Conservation (phyloP, 2,797 vertebrate genomes). For the Danio aesculapii region DNA sequence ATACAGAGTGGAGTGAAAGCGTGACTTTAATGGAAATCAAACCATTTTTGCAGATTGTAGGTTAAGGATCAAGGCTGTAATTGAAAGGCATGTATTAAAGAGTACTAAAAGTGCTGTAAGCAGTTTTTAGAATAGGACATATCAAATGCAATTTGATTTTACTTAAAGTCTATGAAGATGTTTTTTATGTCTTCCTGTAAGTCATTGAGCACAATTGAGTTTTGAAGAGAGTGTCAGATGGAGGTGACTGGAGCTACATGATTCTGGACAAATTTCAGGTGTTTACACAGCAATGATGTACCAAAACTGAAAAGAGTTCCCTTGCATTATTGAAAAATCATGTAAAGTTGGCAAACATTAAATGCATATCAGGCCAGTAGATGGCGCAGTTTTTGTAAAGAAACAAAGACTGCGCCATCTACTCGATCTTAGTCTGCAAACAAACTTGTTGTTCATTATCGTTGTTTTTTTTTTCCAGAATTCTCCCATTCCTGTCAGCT, state of each 20-base stretch:
- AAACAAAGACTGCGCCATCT: too few relatives aligned
- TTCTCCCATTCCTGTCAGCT: too few relatives aligned
- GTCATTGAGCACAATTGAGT: not conserved
- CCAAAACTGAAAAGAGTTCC: too few relatives aligned
- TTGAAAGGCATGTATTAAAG: constrained; percentile 32
- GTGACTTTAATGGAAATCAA: constrained; percentile 22
- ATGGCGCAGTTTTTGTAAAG: too few relatives aligned
- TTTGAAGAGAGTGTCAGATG: not conserved
- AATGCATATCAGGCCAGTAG: too few relatives aligned
- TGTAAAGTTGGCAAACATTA: too few relatives aligned
- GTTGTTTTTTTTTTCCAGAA: too few relatives aligned
- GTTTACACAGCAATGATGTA: too few relatives aligned
- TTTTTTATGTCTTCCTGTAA: not conserved
- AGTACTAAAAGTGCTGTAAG: not conserved
- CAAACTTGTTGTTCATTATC: too few relatives aligned
- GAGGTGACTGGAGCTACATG: not conserved
- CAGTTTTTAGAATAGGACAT: not conserved
- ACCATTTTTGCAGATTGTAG: constrained; percentile 38
- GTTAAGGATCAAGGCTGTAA: constrained; percentile 47
- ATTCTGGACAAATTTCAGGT: too few relatives aligned
- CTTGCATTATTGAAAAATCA: too few relatives aligned
- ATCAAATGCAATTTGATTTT: not conserved
- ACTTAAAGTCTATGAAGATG: not conserved
- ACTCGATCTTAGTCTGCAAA: too few relatives aligned
- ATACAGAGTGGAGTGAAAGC: constrained; percentile 15